Percentiles rank a stretch among this genome's conserved stretches.
Evolutionary conservation across 1,140 invertebrate genomes (phyloP).

Genomic region (Solenopsis fugax): DNA sequence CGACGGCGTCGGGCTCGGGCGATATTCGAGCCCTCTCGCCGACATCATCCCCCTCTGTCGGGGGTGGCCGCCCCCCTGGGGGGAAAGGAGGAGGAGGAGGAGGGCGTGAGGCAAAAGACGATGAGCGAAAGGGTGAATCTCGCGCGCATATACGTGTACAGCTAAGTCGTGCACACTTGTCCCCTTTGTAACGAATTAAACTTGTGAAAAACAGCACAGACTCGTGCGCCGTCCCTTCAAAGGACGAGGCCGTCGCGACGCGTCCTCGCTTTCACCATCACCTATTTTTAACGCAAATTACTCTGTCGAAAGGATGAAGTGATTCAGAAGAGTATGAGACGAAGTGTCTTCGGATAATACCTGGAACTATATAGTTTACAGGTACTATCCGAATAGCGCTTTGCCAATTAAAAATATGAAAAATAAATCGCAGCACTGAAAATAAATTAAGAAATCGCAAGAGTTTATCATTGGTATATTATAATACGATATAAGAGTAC

Average conservation of each 20-base stretch:
- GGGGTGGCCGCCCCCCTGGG: not conserved
- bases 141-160: conserved; percentile 70
- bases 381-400: not conserved
- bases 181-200: conserved; percentile 75
- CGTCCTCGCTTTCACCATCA: conserved; percentile 49
- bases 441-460: conserved; percentile 5
- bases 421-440: not conserved
- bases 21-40: conserved; percentile 68
- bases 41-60: conserved; percentile 63
- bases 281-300: conserved; percentile 53
- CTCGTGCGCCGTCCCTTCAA: conserved; percentile 58
- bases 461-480: not conserved
- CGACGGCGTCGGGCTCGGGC: conserved; percentile 61
- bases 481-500: not conserved
- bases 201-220: conserved; percentile 68
- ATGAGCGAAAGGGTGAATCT: conserved; percentile 58
- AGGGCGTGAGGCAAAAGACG: conserved; percentile 53
- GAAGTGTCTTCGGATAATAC: conserved; percentile 18
- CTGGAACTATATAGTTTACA: not conserved
- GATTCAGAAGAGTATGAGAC: conserved; percentile 21
- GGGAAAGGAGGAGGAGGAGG: not conserved
- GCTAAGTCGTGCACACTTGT: conserved; percentile 74
- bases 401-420: not conserved
- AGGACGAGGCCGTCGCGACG: conserved; percentile 42
- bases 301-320: conserved; percentile 32